These are phyloP conservation scores for Mythimna vitellina DNA, from an alignment of 2,888 invertebrate genomes.

Conservation along the genomic window DNA sequence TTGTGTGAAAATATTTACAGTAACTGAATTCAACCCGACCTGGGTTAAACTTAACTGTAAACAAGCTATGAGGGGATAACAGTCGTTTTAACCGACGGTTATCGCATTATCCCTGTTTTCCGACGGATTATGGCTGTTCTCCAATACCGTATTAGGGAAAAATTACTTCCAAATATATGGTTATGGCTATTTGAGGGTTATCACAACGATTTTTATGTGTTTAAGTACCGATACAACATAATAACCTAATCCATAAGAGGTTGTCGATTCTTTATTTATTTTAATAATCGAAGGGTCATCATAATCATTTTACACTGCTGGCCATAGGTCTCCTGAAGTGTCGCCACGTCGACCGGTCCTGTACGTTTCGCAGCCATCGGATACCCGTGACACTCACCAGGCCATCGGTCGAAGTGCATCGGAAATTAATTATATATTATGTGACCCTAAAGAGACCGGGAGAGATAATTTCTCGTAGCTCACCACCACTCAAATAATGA, in stretches of 20 bases:
- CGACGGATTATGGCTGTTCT: conserved; percentile 28
- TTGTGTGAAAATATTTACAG: conserved; percentile 77
- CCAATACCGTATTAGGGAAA: conserved; percentile 32
- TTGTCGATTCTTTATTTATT: conserved; percentile 4
- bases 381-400: too few species aligned
- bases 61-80: conserved; percentile 63
- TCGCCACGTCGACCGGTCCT: too few species aligned
- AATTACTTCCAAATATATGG: conserved; percentile 35
- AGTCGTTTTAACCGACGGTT: conserved; percentile 56
- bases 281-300: not conserved
- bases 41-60: conserved; percentile 69
- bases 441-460: too few species aligned
- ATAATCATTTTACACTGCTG: too few species aligned
- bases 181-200: conserved; percentile 35
- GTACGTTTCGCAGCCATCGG: too few species aligned
- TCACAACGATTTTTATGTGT: conserved; percentile 18
- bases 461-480: too few species aligned
- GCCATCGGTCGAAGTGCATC: too few species aligned
- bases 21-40: conserved; percentile 73
- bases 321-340: too few species aligned
- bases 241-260: conserved; percentile 4
- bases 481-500: too few species aligned
- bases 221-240: conserved; percentile 33
- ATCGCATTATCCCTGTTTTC: conserved; percentile 48
- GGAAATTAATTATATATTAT: too few species aligned